A percentile compares a stretch with the other conserved stretches of the same genome.
These are phyloP conservation scores for Passerina amoena DNA, from an alignment of 2,113 vertebrate species.

Conservation along the genomic window DNA sequence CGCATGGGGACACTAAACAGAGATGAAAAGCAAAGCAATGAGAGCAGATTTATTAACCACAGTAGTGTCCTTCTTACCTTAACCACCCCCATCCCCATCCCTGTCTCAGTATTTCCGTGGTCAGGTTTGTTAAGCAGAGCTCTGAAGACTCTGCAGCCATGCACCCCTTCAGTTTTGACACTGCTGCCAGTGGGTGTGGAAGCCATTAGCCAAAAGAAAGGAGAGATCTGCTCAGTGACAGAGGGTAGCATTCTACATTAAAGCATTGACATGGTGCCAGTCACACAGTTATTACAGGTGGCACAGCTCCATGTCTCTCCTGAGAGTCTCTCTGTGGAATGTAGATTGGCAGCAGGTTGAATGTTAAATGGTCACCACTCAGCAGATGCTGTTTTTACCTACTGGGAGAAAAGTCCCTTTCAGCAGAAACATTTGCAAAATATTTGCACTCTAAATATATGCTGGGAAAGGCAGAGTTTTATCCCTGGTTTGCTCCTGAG, in stretches of 20 bases:
- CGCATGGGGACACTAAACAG: background rate
- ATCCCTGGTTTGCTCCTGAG: background rate
- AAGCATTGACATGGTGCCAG: slow-evolving; percentile 72
- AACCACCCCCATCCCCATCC: no score
- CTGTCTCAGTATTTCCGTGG: background rate
- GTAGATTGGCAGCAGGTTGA: slow-evolving; percentile 72
- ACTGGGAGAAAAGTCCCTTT: slow-evolving; percentile 48
- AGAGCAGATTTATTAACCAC: background rate
- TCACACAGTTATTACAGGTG: slow-evolving; percentile 69
- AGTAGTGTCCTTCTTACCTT: background rate
- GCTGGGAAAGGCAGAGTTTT: background rate
- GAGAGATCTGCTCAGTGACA: slow-evolving; percentile 68
- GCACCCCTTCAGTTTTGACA: background rate
- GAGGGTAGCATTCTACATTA: slow-evolving; percentile 66
- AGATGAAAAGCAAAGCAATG: background rate
- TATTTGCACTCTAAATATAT: slow-evolving; percentile 13
- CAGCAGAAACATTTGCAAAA: slow-evolving; percentile 50
- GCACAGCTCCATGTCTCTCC: slow-evolving; percentile 68
- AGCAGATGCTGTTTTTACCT: slow-evolving; percentile 65
- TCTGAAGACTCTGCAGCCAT: background rate
- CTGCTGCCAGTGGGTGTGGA: slow-evolving; percentile 55
- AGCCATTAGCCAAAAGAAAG: slow-evolving; percentile 66
- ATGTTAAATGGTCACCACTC: slow-evolving; percentile 70
- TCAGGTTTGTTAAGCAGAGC: background rate
- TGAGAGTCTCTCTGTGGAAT: slow-evolving; percentile 53